phyloP scores from a whole-genome alignment of 2,888 invertebrate species.

The Eupithecia inturbata region DNA sequence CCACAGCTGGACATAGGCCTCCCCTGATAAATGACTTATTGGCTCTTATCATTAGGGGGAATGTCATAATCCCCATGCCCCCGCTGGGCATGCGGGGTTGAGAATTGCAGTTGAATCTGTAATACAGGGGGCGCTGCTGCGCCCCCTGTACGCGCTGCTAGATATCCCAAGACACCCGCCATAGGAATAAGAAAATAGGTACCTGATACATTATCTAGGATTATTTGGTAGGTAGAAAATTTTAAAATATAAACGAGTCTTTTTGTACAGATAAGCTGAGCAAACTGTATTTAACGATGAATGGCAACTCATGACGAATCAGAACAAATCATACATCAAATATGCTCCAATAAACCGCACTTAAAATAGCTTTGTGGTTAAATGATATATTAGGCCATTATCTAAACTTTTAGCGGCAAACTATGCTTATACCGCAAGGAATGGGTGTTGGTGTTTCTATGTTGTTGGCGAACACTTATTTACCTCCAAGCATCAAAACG shows the following conservation, averaged over 20 bases:
- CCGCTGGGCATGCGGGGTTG: too few relatives aligned
- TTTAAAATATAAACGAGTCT: not conserved
- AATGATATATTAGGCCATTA: too few relatives aligned
- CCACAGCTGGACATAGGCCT: not conserved
- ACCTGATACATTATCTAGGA: too few relatives aligned
- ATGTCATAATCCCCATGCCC: not conserved
- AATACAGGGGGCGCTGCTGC: too few relatives aligned
- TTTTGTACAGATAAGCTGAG: not conserved
- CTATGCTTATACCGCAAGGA: not conserved
- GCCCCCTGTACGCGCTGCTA: not conserved
- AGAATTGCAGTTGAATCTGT: too few relatives aligned
- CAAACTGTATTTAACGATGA: not conserved
- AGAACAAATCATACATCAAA: not conserved
- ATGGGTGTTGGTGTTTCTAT: too few relatives aligned
- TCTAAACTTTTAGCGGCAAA: not conserved
- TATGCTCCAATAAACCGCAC: not conserved
- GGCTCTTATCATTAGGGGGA: not conserved
- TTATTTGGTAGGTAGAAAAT: too few relatives aligned
- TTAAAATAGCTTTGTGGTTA: not conserved
- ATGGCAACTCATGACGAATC: not conserved
- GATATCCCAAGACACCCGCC: not conserved
- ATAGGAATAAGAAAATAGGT: not conserved
- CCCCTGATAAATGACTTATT: not conserved
- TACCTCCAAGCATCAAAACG: not conserved
- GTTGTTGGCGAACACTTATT: too few relatives aligned